Conservation (phyloP, 2,888 invertebrate species). For the Pheosia tremula region DNA sequence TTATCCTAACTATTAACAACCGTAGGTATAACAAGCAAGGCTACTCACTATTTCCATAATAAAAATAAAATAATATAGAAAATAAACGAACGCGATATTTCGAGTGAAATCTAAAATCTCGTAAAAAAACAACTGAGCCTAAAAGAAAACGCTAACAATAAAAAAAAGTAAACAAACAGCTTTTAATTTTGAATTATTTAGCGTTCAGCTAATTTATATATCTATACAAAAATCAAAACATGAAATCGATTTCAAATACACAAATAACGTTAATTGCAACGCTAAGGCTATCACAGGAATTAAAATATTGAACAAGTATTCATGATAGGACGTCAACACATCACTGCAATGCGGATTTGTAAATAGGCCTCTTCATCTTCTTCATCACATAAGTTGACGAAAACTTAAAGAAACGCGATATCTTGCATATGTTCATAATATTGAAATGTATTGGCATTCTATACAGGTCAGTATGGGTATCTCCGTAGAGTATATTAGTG, state of each 20-base stretch:
- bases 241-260: conserved; percentile 25
- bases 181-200: conserved; percentile 13
- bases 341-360: neutral
- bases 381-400: too few species aligned
- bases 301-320: conserved; percentile 52
- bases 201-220: conserved; percentile 18
- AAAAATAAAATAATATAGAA: conserved; percentile 1
- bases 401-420: too few species aligned
- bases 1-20: conserved; percentile 60
- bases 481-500: too few species aligned
- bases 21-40: conserved; percentile 48
- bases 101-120: neutral
- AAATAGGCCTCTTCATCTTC: too few species aligned
- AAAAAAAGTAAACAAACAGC: conserved; percentile 7
- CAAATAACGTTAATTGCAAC: conserved; percentile 36
- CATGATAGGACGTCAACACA: neutral
- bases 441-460: too few species aligned
- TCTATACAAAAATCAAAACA: conserved; percentile 24
- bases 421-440: too few species aligned
- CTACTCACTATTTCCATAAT: neutral
- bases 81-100: neutral
- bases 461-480: too few species aligned
- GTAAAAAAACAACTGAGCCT: conserved; percentile 24
- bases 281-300: conserved; percentile 73
- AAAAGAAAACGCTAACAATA: conserved; percentile 43